Base-by-base conservation (phyloP, 2,113 vertebrate genomes). In the Mystacornis crossleyi region DNA sequence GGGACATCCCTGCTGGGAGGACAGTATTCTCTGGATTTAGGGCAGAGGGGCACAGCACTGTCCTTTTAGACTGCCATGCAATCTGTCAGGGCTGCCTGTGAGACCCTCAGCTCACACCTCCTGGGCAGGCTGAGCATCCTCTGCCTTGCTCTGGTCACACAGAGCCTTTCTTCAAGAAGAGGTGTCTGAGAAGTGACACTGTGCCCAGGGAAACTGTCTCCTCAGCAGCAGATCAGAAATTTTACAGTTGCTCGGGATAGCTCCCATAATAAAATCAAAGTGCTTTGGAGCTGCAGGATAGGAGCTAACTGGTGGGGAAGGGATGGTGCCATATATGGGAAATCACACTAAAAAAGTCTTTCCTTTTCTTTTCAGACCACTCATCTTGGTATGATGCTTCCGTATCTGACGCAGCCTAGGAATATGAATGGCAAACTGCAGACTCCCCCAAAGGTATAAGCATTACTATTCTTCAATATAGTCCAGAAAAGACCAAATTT, bases 321-420 rank as follows among this genome's bases (percentile, higher is more conserved):
- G 51, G 81, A 72, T 5, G 34, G 57, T 78, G 65, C 26, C 66
- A 50, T 72, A 79, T 75, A 81, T 51, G 70, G 48, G 80, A 95
- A 82, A 95, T 94, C 67, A 89, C 53, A 75, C 36, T 88, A 60
- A 82, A 69, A 81, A 51, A 33, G 20, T 4, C 3, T 71, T 93
- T 95, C 61, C 14, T 95, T 97, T 97, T 57, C 34, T 96, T 95
- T 95, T 74, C 71, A 89, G 92, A 28, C 60, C 10, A 0, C 79
- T 65, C 34, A 9, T 86, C 55, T 82, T n/a, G 14, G 7, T 85
- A 48, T 80, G 1, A 61, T 9, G 10, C 72, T 70, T 90, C 91
- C 66, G 4, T 79, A 92, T 93, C 25, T 83, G 69, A 69, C 36
- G 31, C 55, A 86, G 14, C 25, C 80, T 61, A 24, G 26, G 7